Percentiles rank a stretch among this genome's conserved stretches.
These are phyloP conservation scores for Onychomys torridus DNA, from an alignment of 2,797 vertebrate genomes.

Conservation along the genomic window DNA sequence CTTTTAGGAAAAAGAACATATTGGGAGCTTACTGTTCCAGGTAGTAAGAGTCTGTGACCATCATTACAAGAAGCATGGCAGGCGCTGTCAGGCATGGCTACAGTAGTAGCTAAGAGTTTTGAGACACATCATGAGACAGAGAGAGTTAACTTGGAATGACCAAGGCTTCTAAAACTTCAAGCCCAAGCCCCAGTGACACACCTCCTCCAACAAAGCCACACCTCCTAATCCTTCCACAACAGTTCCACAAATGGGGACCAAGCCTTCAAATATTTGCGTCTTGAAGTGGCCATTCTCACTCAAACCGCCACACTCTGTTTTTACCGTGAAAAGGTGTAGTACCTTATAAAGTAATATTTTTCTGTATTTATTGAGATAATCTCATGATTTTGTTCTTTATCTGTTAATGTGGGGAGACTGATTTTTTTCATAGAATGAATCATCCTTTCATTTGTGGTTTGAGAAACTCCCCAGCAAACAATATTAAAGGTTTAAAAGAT, in stretches of 20 bases:
- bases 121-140: neutral
- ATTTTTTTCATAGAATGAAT: neutral
- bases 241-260: neutral
- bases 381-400: neutral
- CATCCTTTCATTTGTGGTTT: neutral
- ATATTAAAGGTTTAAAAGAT: neutral
- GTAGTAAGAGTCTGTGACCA: neutral
- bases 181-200: neutral
- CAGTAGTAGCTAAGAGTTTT: neutral
- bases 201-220: neutral
- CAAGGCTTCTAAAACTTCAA: neutral
- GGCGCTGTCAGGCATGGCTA: neutral
- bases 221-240: neutral
- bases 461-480: neutral
- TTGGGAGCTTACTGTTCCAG: neutral
- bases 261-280: neutral
- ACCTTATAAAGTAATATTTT: neutral
- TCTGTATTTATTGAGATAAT: neutral
- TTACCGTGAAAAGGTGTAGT: neutral
- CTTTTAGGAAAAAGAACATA: neutral
- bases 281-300: neutral
- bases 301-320: neutral
- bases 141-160: neutral
- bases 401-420: neutral
- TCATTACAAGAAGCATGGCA: neutral